A percentile compares a stretch with the other conserved stretches of the same genome.
Evolutionary conservation across 2,888 invertebrate species (phyloP).

Genomic region (Agrilus mali): DNA sequence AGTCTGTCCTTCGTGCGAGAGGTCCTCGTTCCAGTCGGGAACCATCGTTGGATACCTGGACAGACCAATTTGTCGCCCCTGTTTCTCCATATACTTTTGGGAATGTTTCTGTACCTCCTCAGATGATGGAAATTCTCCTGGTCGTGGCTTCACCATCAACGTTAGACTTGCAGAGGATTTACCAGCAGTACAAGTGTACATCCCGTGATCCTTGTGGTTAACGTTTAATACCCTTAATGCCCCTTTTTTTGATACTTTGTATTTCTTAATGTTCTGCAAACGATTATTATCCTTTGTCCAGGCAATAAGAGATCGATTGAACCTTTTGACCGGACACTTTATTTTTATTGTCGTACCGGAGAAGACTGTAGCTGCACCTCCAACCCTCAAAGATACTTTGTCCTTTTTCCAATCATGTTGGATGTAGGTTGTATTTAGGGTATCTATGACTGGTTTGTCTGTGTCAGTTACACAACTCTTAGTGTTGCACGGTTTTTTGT

Average conservation of each 20-base stretch:
- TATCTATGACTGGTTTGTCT: conserved; percentile 59
- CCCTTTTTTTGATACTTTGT: conserved; percentile 83
- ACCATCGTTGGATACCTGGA: conserved; percentile 14
- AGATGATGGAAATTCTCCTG: conserved; percentile 66
- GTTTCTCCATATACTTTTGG: conserved; percentile 24
- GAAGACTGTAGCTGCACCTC: conserved; percentile 81
- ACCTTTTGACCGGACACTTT: conserved; percentile 83
- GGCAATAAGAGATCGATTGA: conserved; percentile 67
- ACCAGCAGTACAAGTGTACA: conserved; percentile 79
- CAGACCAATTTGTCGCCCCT: conserved; percentile 26
- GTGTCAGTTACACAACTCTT: conserved; percentile 64
- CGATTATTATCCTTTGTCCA: conserved; percentile 83
- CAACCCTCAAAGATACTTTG: conserved; percentile 75
- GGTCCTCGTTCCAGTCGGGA: conserved; percentile 42
- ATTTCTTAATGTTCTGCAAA: conserved; percentile 65
- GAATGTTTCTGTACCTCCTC: conserved; percentile 49
- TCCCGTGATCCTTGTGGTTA: conserved; percentile 67
- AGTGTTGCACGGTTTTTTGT: conserved; percentile 75
- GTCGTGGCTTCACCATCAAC: conserved; percentile 66
- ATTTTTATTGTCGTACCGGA: conserved; percentile 87
- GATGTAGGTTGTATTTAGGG: conserved; percentile 70
- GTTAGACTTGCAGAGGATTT: conserved; percentile 69
- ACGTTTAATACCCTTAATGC: conserved; percentile 76
- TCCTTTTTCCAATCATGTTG: conserved; percentile 73
- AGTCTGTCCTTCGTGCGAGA: conserved; percentile 53